Evolutionary conservation across 2,888 invertebrate species (phyloP).

Genomic region (Gandaritis pyraliata): DNA sequence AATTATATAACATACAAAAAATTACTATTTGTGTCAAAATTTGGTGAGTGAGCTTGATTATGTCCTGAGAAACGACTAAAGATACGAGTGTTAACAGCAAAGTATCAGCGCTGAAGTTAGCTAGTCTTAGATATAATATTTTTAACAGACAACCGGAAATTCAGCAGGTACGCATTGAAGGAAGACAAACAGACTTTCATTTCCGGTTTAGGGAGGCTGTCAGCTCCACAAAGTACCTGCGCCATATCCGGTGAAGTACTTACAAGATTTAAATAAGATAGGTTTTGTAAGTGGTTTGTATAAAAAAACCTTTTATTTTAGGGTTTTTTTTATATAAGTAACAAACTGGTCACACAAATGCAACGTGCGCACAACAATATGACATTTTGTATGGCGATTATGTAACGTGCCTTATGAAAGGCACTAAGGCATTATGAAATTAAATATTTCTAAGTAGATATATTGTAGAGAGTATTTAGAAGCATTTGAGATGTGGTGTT

Average conservation of each 20-base stretch:
- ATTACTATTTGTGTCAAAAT: no score
- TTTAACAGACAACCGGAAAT: constrained; percentile 45
- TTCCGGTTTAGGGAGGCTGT: constrained; percentile 55
- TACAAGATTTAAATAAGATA: constrained; percentile 22
- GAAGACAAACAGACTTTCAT: constrained; percentile 70
- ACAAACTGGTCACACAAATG: no score
- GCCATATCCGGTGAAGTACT: constrained; percentile 33
- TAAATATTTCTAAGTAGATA: no score
- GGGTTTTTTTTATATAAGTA: background rate
- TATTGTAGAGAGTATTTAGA: no score
- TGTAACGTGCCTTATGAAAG: no score
- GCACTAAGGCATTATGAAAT: no score
- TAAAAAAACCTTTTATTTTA: background rate
- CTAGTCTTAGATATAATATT: constrained; percentile 7
- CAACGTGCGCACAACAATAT: no score
- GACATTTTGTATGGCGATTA: no score
- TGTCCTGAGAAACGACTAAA: background rate
- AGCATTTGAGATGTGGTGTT: no score
- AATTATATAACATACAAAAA: no score
- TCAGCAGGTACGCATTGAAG: constrained; percentile 53
- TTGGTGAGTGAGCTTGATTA: no score
- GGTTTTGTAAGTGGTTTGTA: constrained; percentile 3
- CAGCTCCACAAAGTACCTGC: constrained; percentile 57
- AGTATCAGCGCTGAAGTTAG: background rate
- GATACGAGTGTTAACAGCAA: background rate